Conservation (phyloP, 2,888 invertebrate species). For the Thumatha senex region DNA sequence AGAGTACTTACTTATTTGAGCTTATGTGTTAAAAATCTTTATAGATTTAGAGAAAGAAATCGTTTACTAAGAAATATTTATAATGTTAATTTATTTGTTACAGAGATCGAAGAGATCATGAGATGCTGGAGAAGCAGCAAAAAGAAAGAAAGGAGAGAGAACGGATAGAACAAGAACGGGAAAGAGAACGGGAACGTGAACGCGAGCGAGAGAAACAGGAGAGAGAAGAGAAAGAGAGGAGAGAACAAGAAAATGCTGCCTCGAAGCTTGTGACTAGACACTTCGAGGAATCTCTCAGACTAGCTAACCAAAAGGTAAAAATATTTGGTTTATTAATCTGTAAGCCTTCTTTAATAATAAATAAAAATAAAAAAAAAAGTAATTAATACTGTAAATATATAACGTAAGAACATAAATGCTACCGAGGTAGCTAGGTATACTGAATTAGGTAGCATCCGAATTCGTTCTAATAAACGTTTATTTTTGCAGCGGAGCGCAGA, state of each 20-base stretch:
- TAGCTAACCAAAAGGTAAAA: constrained; percentile 89
- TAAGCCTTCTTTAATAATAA: too few relatives aligned
- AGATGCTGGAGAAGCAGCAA: constrained; percentile 87
- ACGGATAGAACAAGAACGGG: constrained; percentile 85
- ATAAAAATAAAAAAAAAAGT: neutral
- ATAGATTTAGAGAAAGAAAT: too few relatives aligned
- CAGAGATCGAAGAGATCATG: constrained; percentile 81
- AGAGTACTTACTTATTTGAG: neutral
- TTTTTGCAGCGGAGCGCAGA: constrained; percentile 68
- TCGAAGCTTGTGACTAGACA: constrained; percentile 93
- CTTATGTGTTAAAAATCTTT: too few relatives aligned
- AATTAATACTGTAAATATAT: neutral
- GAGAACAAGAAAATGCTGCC: constrained; percentile 88
- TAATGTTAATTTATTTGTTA: constrained; percentile 42
- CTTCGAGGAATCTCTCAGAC: constrained; percentile 93
- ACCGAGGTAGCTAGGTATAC: too few relatives aligned
- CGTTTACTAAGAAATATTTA: constrained; percentile 7
- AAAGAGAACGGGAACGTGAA: constrained; percentile 81
- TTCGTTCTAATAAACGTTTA: constrained; percentile 16
- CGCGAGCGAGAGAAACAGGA: constrained; percentile 79
- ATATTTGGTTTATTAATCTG: too few relatives aligned
- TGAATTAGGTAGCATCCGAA: too few relatives aligned
- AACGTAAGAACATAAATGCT: too few relatives aligned
- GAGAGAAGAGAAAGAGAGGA: constrained; percentile 81
- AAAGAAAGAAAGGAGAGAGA: constrained; percentile 86